These are phyloP conservation scores for Drosophila ustulata DNA, from an alignment of 2,888 invertebrate species.

Conservation along the genomic window DNA sequence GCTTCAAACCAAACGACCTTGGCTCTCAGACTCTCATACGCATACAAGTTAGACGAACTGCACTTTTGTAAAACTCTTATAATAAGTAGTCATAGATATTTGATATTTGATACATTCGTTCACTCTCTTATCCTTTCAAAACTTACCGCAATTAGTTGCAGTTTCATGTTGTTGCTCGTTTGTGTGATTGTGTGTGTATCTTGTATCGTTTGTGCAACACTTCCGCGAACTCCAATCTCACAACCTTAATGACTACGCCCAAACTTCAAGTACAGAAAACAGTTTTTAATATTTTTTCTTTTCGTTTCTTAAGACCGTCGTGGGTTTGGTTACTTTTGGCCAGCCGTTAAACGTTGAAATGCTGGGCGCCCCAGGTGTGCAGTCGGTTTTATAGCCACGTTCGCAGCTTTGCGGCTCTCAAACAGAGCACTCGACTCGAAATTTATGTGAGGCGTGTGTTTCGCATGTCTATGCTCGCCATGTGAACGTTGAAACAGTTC, in stretches of 20 bases:
- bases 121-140: constrained; percentile 34
- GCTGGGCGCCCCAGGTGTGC: constrained; percentile 67
- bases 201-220: constrained; percentile 35
- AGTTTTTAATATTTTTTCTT: constrained; percentile 13
- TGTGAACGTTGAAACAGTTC: constrained; percentile 42
- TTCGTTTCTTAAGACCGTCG: constrained; percentile 30
- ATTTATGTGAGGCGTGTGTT: constrained; percentile 73
- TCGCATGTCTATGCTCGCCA: constrained; percentile 41
- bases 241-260: constrained; percentile 27
- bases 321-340: constrained; percentile 44
- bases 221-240: constrained; percentile 52
- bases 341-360: constrained; percentile 68
- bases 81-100: background rate
- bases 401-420: constrained; percentile 44
- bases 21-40: constrained; percentile 27
- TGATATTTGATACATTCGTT: constrained; percentile 3
- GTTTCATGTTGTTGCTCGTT: constrained; percentile 51
- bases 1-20: constrained; percentile 66
- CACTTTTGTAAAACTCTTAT: constrained; percentile 26
- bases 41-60: constrained; percentile 24
- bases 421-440: constrained; percentile 46
- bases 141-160: constrained; percentile 77
- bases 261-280: constrained; percentile 37
- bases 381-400: constrained; percentile 66
- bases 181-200: constrained; percentile 15